A percentile compares a stretch with the other conserved stretches of the same genome.
phyloP scores from a whole-genome alignment of 2,888 invertebrate genomes.

The Parnassius smintheus region DNA sequence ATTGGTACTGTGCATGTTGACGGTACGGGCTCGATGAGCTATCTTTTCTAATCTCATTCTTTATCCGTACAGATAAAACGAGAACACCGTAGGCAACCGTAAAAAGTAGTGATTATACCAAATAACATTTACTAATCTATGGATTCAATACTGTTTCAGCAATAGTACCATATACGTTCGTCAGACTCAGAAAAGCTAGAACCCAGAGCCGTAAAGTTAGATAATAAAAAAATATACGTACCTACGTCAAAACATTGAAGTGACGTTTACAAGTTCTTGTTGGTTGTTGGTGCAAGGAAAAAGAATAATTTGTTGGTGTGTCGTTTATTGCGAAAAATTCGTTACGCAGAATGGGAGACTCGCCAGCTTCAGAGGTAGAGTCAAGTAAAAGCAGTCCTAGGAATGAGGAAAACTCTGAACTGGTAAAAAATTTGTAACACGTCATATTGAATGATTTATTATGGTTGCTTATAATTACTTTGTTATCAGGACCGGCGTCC shows the following conservation, averaged over 20 bases:
- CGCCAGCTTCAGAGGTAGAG: constrained; percentile 62
- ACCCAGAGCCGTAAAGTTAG: too few relatives aligned
- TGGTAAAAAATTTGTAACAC: constrained; percentile 47
- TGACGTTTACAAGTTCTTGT: constrained; percentile 78
- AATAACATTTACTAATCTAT: too few relatives aligned
- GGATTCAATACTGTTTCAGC: too few relatives aligned
- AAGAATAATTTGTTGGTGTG: constrained; percentile 35
- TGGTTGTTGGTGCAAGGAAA: constrained; percentile 36
- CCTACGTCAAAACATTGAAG: constrained; percentile 69
- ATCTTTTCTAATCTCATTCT: too few relatives aligned
- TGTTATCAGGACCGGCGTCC: constrained; percentile 81
- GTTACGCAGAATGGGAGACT: constrained; percentile 78
- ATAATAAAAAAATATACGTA: not conserved
- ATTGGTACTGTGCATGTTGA: too few relatives aligned
- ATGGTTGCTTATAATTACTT: constrained; percentile 15
- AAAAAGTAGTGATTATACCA: too few relatives aligned
- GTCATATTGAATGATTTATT: constrained; percentile 1
- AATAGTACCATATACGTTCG: too few relatives aligned
- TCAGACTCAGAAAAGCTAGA: too few relatives aligned
- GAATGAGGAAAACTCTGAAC: constrained; percentile 48
- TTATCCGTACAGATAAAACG: too few relatives aligned
- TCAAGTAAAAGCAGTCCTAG: constrained; percentile 55
- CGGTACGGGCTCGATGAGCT: too few relatives aligned
- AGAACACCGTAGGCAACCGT: too few relatives aligned
- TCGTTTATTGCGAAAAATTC: constrained; percentile 51